These are phyloP conservation scores for Amitus sp. DNA, from an alignment of 2,888 invertebrate species.

Conservation along the genomic window DNA sequence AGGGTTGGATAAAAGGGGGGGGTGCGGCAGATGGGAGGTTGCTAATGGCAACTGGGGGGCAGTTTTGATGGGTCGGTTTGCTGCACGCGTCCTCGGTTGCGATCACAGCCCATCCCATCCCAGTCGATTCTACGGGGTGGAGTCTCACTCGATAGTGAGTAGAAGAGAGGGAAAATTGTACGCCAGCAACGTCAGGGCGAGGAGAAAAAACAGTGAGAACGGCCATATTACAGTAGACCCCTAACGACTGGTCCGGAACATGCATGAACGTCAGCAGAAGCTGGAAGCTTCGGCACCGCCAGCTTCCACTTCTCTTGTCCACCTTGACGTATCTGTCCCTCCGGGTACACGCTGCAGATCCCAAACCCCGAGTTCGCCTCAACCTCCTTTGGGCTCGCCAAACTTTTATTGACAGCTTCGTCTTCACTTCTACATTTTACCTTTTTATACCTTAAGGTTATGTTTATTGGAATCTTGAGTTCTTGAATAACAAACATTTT, in stretches of 20 bases:
- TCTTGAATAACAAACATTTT: no score
- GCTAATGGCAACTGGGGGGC: constrained; percentile 74
- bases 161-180: constrained; percentile 44
- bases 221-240: constrained; percentile 26
- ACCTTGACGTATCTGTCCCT: constrained; percentile 64
- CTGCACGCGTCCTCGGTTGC: constrained; percentile 53
- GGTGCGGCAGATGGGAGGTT: constrained; percentile 69
- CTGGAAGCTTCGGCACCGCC: constrained; percentile 12
- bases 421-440: no score
- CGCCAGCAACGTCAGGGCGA: no score
- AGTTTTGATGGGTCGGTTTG: constrained; percentile 72
- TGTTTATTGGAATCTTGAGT: no score
- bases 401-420: constrained; percentile 53
- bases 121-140: constrained; percentile 45
- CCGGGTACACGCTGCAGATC: constrained; percentile 52
- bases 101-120: constrained; percentile 47
- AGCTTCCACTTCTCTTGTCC: constrained; percentile 50
- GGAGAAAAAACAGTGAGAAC: constrained; percentile 34
- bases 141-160: constrained; percentile 42
- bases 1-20: no score
- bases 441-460: no score
- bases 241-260: constrained; percentile 30
- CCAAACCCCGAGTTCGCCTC: constrained; percentile 42
- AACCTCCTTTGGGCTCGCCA: constrained; percentile 40
- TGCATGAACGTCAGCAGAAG: constrained; percentile 33